phyloP scores from a whole-genome alignment of 2,113 vertebrate genomes.

The Amazona vittata region DNA sequence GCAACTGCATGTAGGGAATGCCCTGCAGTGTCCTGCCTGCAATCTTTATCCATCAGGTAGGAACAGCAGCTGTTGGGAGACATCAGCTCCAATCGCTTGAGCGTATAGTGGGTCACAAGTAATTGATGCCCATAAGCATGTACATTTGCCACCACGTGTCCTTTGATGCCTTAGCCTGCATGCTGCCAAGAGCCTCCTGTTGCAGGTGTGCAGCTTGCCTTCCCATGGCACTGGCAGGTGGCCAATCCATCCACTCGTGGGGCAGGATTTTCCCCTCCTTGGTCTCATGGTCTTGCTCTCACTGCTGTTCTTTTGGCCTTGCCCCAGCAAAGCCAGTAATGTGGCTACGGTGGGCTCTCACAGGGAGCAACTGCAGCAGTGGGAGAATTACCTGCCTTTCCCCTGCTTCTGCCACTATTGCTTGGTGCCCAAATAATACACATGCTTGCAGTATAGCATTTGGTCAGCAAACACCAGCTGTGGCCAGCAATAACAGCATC shows the following conservation, averaged over 20 bases:
- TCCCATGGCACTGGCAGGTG: not conserved
- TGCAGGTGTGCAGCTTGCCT: not conserved
- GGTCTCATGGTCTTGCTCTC: not conserved
- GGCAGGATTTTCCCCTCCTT: not conserved
- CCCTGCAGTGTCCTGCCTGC: not conserved
- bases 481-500: accelerated
- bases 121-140: accelerated
- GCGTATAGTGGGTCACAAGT: accelerated
- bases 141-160: accelerated
- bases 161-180: not conserved
- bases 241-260: accelerated
- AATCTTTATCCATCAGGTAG: not conserved
- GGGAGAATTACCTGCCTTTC: not conserved
- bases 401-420: accelerated
- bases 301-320: accelerated
- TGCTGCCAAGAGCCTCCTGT: not conserved
- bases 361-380: accelerated
- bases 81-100: not conserved
- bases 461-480: not conserved
- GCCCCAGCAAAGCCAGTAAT: not conserved
- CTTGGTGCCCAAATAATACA: not conserved
- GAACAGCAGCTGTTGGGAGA: not conserved
- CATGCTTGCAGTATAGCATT: accelerated
- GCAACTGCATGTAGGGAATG: not conserved
- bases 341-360: not conserved